A percentile compares a stretch with the other conserved stretches of the same genome.
These are phyloP conservation scores for Daubentonia madagascariensis DNA, from an alignment of 2,113 vertebrate species.

Conservation along the genomic window DNA sequence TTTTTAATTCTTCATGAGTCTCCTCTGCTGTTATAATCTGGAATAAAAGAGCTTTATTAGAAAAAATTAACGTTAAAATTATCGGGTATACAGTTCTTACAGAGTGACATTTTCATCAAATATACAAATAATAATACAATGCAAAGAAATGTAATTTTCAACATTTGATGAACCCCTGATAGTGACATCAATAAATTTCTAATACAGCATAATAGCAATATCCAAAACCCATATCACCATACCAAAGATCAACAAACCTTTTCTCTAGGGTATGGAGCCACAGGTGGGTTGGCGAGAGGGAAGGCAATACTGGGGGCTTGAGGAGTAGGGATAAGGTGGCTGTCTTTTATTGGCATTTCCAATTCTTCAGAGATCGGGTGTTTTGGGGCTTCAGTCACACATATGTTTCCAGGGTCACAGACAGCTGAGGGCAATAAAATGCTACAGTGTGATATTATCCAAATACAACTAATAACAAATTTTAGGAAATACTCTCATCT, in stretches of 20 bases:
- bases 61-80: constrained; percentile 37
- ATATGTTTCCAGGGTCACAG: constrained; percentile 82
- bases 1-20: constrained; percentile 76
- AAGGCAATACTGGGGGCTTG: constrained; percentile 92
- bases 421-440: constrained; percentile 80
- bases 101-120: constrained; percentile 10
- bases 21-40: constrained; percentile 77
- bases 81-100: not conserved
- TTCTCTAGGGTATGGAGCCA: constrained; percentile 86
- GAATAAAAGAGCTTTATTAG: constrained; percentile 69
- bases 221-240: not conserved
- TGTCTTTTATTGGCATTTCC: constrained; percentile 71
- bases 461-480: constrained; percentile 15
- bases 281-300: constrained; percentile 89
- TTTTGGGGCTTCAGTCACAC: constrained; percentile 69
- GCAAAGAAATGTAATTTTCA: not conserved
- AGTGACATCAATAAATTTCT: not conserved
- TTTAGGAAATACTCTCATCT: not conserved
- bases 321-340: constrained; percentile 85
- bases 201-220: not conserved
- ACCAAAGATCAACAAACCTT: constrained; percentile 75
- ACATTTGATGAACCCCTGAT: not conserved
- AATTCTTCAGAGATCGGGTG: constrained; percentile 62
- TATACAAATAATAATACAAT: not conserved
- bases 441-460: not conserved